Base-by-base conservation (phyloP, 2,113 vertebrate genomes). In the Chinchilla lanigera region DNA sequence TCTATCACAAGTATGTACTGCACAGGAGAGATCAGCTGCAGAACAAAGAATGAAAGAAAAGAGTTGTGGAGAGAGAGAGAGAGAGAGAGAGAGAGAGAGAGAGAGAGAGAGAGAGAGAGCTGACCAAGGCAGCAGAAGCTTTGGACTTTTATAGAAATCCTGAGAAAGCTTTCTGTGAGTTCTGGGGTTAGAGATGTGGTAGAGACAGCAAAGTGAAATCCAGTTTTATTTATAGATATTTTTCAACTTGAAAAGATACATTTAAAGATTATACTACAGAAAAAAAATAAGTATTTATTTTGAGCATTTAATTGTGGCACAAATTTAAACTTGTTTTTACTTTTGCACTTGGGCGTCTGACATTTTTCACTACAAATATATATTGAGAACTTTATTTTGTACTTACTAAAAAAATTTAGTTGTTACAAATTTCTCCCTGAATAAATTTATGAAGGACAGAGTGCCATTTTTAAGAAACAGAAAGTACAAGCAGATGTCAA, bases 281-380 rank as follows among this genome's bases (percentile, higher is more conserved):
- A 86, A 88, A 88, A 86, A 88, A 35, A 81, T 3, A 44, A 80
- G 19, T 38, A 41, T 86, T 30, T 50, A 78, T 61, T 86, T 69
- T 84, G 28, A 83, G 54, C 67, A 80, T 80, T 81, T 26, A 63
- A 63, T 75, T 58, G 22, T 94, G 33, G 12, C 35, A 92, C 30
- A 87, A 81, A 94, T 60, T 80, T 80, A 93, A 69, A 50, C 17
- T 78, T 60, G 12, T 92, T 50, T 80, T 91, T 60, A 85, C 63
- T 85, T 93, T 91, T 83, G 26, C 7, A 75, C 30, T 93, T 88
- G 67, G 3, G 83, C 65, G 63, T 84, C 88, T 90, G 84, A 19
- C 28, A 87, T 30, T 85, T 95, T 93, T 75, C 20, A 50, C n/a
- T 89, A 61, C 30, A 88, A 88, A 35, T 84, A 71, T 24, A 11